These are phyloP conservation scores for Tonatia bakeri DNA, from an alignment of 2,113 vertebrate genomes.

Conservation along the genomic window DNA sequence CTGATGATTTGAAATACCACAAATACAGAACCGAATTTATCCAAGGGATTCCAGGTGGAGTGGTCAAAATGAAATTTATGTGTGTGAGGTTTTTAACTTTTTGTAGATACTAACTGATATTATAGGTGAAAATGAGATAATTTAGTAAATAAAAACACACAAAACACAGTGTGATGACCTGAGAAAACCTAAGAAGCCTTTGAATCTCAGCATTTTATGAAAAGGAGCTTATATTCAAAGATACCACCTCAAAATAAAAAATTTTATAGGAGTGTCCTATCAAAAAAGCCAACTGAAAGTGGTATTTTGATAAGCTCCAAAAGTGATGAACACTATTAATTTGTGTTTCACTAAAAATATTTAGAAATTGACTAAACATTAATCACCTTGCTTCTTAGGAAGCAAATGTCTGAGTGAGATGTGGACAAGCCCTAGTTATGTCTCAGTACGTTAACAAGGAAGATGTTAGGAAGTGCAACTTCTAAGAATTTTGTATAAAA, in stretches of 20 bases:
- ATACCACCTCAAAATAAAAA: neutral
- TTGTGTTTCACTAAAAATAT: neutral
- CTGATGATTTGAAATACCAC: neutral
- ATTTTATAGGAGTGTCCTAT: neutral
- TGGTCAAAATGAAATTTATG: neutral
- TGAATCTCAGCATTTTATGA: neutral
- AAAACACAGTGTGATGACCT: neutral
- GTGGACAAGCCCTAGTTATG: neutral
- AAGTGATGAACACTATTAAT: neutral
- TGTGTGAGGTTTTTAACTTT: neutral
- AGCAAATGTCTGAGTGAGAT: neutral
- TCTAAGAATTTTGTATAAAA: neutral
- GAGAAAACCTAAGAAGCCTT: neutral
- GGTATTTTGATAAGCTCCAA: neutral
- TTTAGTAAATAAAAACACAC: neutral
- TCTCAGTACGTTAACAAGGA: neutral
- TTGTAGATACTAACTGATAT: neutral
- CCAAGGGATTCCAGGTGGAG: neutral
- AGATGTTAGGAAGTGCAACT: neutral
- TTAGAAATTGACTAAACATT: neutral
- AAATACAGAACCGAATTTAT: neutral
- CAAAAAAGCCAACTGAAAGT: neutral
- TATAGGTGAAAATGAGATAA: neutral
- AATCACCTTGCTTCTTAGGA: neutral
- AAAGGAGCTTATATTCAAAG: neutral